Conservation (phyloP, 2,888 invertebrate species). For the Limenitis camilla region DNA sequence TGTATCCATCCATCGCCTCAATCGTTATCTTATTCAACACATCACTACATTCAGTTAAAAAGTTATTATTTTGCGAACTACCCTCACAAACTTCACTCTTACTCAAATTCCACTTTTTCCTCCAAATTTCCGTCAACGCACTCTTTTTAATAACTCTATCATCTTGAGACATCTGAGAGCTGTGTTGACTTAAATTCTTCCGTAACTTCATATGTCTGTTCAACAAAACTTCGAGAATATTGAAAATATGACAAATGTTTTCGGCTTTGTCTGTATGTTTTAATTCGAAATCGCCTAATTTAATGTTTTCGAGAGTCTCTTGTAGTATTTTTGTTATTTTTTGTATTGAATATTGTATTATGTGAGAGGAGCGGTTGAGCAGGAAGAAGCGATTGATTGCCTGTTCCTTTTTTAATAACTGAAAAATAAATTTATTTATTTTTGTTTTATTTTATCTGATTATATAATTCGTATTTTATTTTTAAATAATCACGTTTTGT, state of each 20-base stretch:
- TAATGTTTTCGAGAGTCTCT: slow-evolving; percentile 30
- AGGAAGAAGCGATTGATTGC: slow-evolving; percentile 41
- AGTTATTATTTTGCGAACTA: slow-evolving; percentile 35
- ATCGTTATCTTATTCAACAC: slow-evolving; percentile 54
- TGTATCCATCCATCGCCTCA: slow-evolving; percentile 47
- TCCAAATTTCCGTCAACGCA: slow-evolving; percentile 53
- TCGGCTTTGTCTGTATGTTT: slow-evolving; percentile 36
- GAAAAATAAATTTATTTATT: slow-evolving; percentile 28
- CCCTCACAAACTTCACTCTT: slow-evolving; percentile 29
- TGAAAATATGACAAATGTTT: slow-evolving; percentile 49
- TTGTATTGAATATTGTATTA: slow-evolving; percentile 48
- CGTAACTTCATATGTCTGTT: slow-evolving; percentile 34
- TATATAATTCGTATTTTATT: neutral
- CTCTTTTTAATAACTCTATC: slow-evolving; percentile 39
- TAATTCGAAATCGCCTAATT: slow-evolving; percentile 36
- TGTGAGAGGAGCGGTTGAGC: slow-evolving; percentile 37
- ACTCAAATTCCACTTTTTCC: slow-evolving; percentile 52
- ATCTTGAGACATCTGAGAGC: slow-evolving; percentile 34
- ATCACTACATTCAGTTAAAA: slow-evolving; percentile 38
- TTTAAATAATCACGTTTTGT: too few species aligned
- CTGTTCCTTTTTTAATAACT: slow-evolving; percentile 53
- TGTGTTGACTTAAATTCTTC: slow-evolving; percentile 26
- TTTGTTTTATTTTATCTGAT: neutral
- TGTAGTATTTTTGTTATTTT: slow-evolving; percentile 44
- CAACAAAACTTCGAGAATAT: slow-evolving; percentile 45